These are phyloP conservation scores for Melanogrammus aeglefinus DNA, from an alignment of 2,797 vertebrate genomes.

Conservation along the genomic window DNA sequence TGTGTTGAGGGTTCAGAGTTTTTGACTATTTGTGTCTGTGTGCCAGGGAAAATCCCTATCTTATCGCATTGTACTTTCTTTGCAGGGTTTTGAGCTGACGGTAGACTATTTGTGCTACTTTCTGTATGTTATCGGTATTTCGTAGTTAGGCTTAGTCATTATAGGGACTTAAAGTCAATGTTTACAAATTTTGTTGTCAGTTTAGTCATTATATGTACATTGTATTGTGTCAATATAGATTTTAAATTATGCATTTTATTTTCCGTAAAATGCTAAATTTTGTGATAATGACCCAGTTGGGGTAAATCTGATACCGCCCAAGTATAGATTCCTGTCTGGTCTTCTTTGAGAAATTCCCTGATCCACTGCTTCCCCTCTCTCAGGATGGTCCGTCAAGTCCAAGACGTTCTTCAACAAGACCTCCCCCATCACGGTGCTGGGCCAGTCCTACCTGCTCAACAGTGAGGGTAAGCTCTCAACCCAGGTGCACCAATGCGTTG, in stretches of 20 bases:
- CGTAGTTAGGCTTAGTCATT: not conserved
- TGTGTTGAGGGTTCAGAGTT: not conserved
- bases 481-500: not conserved
- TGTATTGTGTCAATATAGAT: not conserved
- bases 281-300: not conserved
- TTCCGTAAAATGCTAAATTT: not conserved
- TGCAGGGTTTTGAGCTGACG: too few species aligned
- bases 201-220: not conserved
- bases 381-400: constrained; percentile 90
- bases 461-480: constrained; percentile 72
- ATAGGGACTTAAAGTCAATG: not conserved
- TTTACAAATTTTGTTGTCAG: not conserved
- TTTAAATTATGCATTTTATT: not conserved
- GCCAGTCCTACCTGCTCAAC: constrained; percentile 79
- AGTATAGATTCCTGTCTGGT: constrained; percentile 2
- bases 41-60: too few species aligned
- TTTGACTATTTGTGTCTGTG: not conserved
- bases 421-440: constrained; percentile 80
- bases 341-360: not conserved
- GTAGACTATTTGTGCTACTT: too few species aligned
- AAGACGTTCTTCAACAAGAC: constrained; percentile 86
- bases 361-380: constrained; percentile 8
- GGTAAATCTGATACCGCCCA: not conserved
- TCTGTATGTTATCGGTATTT: too few species aligned
- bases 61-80: too few species aligned